phyloP scores from a whole-genome alignment of 2,113 vertebrate species.

The Ageneiosus marmoratus region DNA sequence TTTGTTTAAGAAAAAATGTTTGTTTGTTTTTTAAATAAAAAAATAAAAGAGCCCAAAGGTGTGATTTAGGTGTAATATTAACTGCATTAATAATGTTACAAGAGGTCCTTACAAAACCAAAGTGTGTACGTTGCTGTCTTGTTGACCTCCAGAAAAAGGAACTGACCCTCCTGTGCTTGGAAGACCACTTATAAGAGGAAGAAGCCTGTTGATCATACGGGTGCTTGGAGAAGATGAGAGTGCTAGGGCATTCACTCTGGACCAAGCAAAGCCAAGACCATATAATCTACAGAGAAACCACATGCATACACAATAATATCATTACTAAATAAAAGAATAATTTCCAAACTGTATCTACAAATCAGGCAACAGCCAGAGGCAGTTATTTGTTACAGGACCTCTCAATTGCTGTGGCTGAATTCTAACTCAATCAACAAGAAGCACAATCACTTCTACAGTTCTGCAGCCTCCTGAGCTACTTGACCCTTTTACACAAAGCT shows the following conservation, averaged over 20 bases:
- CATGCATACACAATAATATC: background rate
- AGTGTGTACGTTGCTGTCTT: conserved; percentile 36
- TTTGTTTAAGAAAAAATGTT: background rate
- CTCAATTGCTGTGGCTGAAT: conserved; percentile 24
- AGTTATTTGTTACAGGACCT: background rate
- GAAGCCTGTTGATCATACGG: conserved; percentile 73
- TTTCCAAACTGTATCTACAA: conserved; percentile 36
- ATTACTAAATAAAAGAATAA: background rate
- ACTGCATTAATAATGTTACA: background rate
- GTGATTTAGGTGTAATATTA: background rate
- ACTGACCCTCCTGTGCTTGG: conserved; percentile 66
- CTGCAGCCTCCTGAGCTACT: conserved; percentile 36
- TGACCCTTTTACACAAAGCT: conserved; percentile 46
- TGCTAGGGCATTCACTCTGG: conserved; percentile 65
- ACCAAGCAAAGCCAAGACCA: conserved; percentile 51
- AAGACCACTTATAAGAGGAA: conserved; percentile 73
- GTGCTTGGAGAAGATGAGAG: conserved; percentile 66
- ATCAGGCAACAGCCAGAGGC: background rate
- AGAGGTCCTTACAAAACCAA: background rate
- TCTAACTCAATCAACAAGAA: conserved; percentile 30
- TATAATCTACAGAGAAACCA: conserved; percentile 6
- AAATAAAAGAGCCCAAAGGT: background rate
- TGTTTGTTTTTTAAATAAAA: no score
- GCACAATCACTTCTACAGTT: conserved; percentile 25
- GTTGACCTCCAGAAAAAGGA: conserved; percentile 73